phyloP scores from a whole-genome alignment of 2,888 invertebrate genomes.

The Lapara coniferarum region DNA sequence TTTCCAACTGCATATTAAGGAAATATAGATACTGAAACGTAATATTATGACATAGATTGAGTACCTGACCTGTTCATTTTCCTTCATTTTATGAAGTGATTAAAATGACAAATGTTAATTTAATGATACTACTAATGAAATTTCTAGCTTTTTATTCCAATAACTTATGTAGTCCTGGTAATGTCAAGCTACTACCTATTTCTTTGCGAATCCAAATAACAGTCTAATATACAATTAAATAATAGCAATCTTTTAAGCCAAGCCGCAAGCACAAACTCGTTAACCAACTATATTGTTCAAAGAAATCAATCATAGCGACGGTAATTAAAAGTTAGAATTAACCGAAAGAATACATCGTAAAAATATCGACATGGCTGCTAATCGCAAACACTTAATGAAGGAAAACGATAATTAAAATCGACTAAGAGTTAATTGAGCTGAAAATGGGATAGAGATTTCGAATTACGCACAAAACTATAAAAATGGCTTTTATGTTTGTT shows the following conservation, averaged over 20 bases:
- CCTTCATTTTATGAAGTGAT: too few species aligned
- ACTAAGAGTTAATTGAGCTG: slow-evolving; percentile 76
- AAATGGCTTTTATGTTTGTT: slow-evolving; percentile 30
- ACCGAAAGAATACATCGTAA: slow-evolving; percentile 68
- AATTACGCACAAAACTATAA: slow-evolving; percentile 34
- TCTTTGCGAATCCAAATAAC: too few species aligned
- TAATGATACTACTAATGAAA: too few species aligned
- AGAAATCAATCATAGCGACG: slow-evolving; percentile 59
- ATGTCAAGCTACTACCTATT: too few species aligned
- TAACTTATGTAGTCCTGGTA: too few species aligned
- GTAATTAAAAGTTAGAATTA: slow-evolving; percentile 69
- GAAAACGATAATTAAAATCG: slow-evolving; percentile 77
- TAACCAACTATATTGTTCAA: slow-evolving; percentile 35
- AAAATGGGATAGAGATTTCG: slow-evolving; percentile 73
- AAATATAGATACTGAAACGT: neutral
- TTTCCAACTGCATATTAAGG: too few species aligned
- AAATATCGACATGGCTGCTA: slow-evolving; percentile 76
- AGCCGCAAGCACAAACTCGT: neutral
- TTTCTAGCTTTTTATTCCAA: too few species aligned
- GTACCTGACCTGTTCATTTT: neutral
- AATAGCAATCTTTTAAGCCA: neutral
- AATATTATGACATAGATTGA: neutral
- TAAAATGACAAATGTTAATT: too few species aligned
- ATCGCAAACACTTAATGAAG: slow-evolving; percentile 80
- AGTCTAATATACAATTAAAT: neutral